A percentile compares a stretch with the other conserved stretches of the same genome.
Evolutionary conservation across 2,888 invertebrate genomes (phyloP).

Genomic region (Hirudinaria manillensis): DNA sequence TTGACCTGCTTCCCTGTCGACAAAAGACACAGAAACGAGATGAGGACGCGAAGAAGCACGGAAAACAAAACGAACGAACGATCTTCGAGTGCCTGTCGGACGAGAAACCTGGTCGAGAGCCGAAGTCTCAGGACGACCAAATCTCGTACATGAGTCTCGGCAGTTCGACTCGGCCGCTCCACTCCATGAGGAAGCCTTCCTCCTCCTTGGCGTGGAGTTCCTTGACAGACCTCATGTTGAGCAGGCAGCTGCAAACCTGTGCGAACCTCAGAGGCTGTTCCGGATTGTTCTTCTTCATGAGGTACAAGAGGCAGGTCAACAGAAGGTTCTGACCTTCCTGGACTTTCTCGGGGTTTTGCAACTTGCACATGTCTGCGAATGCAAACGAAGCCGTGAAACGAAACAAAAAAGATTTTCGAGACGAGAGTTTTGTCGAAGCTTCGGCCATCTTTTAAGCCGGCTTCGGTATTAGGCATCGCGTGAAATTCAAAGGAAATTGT

Average conservation of each 20-base stretch:
- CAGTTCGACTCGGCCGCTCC: slow-evolving; percentile 34
- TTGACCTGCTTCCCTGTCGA: no score
- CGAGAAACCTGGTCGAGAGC: background rate
- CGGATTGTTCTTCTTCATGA: slow-evolving; percentile 34
- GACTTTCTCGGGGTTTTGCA: slow-evolving; percentile 30
- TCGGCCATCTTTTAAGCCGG: no score
- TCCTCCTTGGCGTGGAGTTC: slow-evolving; percentile 25
- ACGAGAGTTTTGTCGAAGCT: no score
- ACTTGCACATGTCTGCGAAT: slow-evolving; percentile 29
- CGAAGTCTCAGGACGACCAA: slow-evolving; percentile 30
- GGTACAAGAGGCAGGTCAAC: slow-evolving; percentile 31
- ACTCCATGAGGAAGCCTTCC: slow-evolving; percentile 34
- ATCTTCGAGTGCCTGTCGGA: background rate
- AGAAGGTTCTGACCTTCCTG: slow-evolving; percentile 33
- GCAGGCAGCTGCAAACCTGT: slow-evolving; percentile 30
- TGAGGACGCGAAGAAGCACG: background rate
- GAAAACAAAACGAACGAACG: background rate
- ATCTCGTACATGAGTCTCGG: slow-evolving; percentile 38
- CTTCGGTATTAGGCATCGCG: no score
- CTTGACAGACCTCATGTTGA: slow-evolving; percentile 29
- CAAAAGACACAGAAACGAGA: no score
- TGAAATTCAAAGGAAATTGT: no score
- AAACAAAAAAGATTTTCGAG: no score
- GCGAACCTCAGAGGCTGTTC: slow-evolving; percentile 31
- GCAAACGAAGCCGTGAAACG: background rate